Base-by-base conservation (phyloP, 2,113 vertebrate genomes). In the Rhinogobius similis region DNA sequence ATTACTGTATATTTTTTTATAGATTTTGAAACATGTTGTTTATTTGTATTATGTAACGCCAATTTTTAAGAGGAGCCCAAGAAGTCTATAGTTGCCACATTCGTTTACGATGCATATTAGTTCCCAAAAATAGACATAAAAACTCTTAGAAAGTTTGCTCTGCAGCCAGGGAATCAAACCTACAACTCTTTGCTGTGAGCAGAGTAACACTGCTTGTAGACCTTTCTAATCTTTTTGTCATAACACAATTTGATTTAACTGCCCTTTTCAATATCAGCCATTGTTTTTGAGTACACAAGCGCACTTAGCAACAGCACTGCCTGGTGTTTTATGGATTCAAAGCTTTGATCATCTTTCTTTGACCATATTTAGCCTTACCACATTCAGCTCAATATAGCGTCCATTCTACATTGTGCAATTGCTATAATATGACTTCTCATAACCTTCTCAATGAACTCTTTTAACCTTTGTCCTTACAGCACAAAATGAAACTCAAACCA, bases 251-350 rank as follows among this genome's bases (percentile, higher is more conserved):
- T 29, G 55, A 58, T 58, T 29, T 58, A 58, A 58, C 26, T 7
- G 2, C 13, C 55, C 26, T 58, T 16, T 58, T 29, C 13, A 16
- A 20, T 26, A 7, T 58, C 13, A 9, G 26, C 24, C 8, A 29
- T 58, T 58, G 55, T 58, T 58, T 29, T 58, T 27, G 13, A 16
- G 55, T 58, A 29, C 55, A 75, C 58, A 61, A 81, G 72, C 73
- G 72, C 27, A n/a, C 65, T 72, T 9, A 24, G 46, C 79, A 76
- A 75, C 67, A 65, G 58, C 10, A 36, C 29, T 20, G 20, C 29
- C 10, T 61, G 16, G 29, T 38, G 27, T 36, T 32, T 61, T 38
- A 36, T 61, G 18, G 18, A 20, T 61, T n/a, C 29, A 29, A 36
- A n/a, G 32, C 29, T 32, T 61, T 61, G 58, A 20, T 36, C 27